Percentiles rank a stretch among this genome's conserved stretches.
These are phyloP conservation scores for Maccullochella peelii DNA, from an alignment of 2,113 vertebrate species.

Conservation along the genomic window DNA sequence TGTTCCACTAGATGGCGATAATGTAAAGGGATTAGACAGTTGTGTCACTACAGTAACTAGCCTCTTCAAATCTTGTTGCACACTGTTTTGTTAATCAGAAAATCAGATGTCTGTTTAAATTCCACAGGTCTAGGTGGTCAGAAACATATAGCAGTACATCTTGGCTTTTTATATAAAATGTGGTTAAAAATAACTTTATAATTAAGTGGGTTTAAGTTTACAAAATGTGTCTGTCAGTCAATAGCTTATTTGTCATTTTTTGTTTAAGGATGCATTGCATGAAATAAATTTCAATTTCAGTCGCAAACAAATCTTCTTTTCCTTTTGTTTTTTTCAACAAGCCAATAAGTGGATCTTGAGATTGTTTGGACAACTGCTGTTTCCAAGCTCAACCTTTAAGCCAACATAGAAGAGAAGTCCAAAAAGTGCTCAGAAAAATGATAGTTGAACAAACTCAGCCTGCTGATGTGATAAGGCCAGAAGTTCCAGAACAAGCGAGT, in stretches of 20 bases:
- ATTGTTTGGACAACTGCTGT: neutral
- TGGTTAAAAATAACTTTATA: neutral
- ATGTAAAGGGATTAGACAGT: slow-evolving; percentile 20
- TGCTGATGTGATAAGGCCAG: neutral
- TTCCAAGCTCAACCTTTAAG: neutral
- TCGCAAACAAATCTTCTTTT: too few relatives aligned
- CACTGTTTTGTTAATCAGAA: neutral
- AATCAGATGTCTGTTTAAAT: neutral
- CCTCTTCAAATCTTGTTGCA: neutral
- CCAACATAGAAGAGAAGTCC: too few relatives aligned
- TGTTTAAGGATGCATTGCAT: too few relatives aligned
- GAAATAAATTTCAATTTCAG: too few relatives aligned
- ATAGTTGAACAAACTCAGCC: neutral
- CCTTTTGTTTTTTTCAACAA: neutral
- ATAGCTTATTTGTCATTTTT: neutral
- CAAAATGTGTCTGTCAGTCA: neutral
- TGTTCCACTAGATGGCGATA: slow-evolving; percentile 65
- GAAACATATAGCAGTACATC: neutral
- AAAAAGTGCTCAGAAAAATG: neutral
- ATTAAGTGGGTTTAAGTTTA: neutral
- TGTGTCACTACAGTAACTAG: neutral
- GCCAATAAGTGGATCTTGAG: neutral
- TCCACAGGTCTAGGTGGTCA: neutral
- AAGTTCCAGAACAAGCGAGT: neutral
- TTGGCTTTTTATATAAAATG: neutral